Base-by-base conservation (phyloP, 1,140 invertebrate species). In the Drosophila littoralis region DNA sequence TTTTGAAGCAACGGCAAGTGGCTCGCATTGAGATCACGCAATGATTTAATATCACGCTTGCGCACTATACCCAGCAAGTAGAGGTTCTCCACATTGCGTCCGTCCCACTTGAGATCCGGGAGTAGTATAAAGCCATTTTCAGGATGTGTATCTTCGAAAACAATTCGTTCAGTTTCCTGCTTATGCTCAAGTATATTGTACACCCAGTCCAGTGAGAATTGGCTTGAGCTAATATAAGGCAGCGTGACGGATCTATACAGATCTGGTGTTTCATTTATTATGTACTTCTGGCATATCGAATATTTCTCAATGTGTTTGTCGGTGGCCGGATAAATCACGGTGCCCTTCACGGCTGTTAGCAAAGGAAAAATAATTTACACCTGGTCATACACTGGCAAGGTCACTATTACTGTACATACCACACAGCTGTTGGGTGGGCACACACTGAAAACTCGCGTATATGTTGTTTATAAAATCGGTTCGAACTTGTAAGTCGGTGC, bases 41-140 rank as follows among this genome's bases (percentile, higher is more conserved):
- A 77, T 0, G 97, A 98, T 91, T 95, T 96, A 1, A 99, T 94
- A 38, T 94, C 94, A 79, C 93, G 94, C 81, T 95, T 93, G 78
- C 95, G 94, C 2, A 96, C 93, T 65, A 99, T 95, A 2, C 96
- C 98, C 54, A 98, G 93, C 6, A 98, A 92, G 90, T 99, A 98
- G 0, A 99, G 92, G 32, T 95, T 95, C 66, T 97, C 95, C 5
- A 95, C 90, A 48, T 95, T 94, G 50, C 95, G 93, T 22, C 96
- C 96, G 93, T 98, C 96, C 98, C 98, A 99, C 93, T 99, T 99
- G 51, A 99, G 93, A 93, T 99, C 98, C 1, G 97, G 97, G 2
- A 98, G 67, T 3, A 99, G 91, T 22, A 99, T 93, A 93, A 99
- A 99, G 0, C 98, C 98, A 57, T 91, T 95, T 48, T 95, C 93